phyloP scores from a whole-genome alignment of 2,113 vertebrate genomes.

The Takifugu bimaculatus region DNA sequence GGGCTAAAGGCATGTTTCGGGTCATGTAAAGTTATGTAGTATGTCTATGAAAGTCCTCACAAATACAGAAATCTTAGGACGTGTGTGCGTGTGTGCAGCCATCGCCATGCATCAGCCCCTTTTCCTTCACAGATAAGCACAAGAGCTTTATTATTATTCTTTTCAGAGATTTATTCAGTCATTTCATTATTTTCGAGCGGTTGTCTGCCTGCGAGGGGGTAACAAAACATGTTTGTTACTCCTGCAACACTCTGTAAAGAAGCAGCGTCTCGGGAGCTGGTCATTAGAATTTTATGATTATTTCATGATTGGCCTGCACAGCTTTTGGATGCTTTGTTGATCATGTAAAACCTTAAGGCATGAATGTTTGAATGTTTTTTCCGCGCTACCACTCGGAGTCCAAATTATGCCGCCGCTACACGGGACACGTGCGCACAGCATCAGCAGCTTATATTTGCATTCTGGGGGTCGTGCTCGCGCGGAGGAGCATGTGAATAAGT shows the following conservation, averaged over 20 bases:
- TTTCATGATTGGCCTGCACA: slow-evolving; percentile 23
- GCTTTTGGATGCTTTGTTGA: slow-evolving; percentile 29
- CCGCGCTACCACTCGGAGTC: background rate
- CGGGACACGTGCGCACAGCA: slow-evolving; percentile 12
- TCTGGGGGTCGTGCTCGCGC: slow-evolving; percentile 13
- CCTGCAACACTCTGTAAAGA: background rate
- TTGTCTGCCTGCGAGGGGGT: slow-evolving; percentile 26
- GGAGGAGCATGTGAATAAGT: slow-evolving; percentile 34
- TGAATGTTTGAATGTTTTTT: slow-evolving; percentile 10
- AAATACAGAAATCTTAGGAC: too few species aligned
- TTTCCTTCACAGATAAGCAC: slow-evolving; percentile 32
- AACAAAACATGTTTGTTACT: slow-evolving; percentile 33
- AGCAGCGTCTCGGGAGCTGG: slow-evolving; percentile 5
- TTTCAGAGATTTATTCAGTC: slow-evolving; percentile 49
- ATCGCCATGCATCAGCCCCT: slow-evolving; percentile 10
- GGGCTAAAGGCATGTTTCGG: too few species aligned
- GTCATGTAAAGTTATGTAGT: too few species aligned
- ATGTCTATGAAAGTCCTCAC: too few species aligned
- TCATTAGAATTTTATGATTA: slow-evolving; percentile 29
- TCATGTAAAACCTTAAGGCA: slow-evolving; percentile 14
- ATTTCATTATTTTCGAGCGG: slow-evolving; percentile 47
- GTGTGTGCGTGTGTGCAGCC: slow-evolving; percentile 8
- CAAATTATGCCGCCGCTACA: slow-evolving; percentile 4
- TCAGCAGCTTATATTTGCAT: slow-evolving; percentile 39
- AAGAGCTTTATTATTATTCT: slow-evolving; percentile 62